phyloP scores from a whole-genome alignment of 2,797 vertebrate species.

The Rhincodon typus region DNA sequence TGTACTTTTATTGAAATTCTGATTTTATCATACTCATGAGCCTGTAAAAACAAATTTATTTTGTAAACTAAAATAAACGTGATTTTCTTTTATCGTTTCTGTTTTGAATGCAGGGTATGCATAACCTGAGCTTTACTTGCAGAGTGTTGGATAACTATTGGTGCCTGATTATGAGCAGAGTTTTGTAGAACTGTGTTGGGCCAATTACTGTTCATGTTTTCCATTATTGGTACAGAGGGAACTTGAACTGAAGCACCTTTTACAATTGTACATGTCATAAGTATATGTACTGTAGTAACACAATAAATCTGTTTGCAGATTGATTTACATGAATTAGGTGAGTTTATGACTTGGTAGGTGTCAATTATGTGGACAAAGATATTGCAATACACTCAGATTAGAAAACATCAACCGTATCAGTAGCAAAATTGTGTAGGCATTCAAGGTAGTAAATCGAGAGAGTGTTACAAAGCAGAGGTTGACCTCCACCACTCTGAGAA shows the following conservation, averaged over 20 bases:
- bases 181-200: neutral
- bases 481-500: too few relatives aligned
- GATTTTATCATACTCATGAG: conserved; percentile 31
- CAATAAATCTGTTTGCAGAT: neutral
- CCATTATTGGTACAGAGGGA: neutral
- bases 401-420: neutral
- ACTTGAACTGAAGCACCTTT: neutral
- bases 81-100: conserved; percentile 27
- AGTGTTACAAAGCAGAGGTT: too few relatives aligned
- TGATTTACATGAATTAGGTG: neutral
- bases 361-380: neutral
- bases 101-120: neutral
- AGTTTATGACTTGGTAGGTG: neutral
- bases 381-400: neutral
- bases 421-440: neutral
- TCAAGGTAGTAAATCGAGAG: neutral
- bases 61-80: conserved; percentile 37
- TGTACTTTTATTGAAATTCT: conserved; percentile 22
- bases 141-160: neutral
- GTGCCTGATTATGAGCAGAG: neutral
- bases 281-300: neutral
- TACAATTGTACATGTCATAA: neutral
- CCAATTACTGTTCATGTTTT: neutral
- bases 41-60: conserved; percentile 27
- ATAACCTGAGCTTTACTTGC: neutral